Conservation (phyloP, 2,797 vertebrate species). For the Clarias pachynema region DNA sequence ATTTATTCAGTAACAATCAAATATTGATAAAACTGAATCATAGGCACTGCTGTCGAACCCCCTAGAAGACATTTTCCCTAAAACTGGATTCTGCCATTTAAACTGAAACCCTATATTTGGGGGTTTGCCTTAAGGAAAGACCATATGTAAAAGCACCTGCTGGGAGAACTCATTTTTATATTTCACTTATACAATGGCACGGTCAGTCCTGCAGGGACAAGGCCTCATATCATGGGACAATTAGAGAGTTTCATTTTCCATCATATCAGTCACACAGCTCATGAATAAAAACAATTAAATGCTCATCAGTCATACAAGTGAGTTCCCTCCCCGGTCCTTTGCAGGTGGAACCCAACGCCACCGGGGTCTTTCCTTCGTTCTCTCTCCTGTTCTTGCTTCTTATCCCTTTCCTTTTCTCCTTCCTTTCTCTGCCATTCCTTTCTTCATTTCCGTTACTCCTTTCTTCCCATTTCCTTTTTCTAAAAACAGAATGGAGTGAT, state of each 20-base stretch:
- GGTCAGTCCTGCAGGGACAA: slow-evolving; percentile 61
- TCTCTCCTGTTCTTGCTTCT: no score
- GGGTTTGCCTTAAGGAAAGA: slow-evolving; percentile 14
- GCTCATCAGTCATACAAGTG: slow-evolving; percentile 70
- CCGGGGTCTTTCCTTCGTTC: slow-evolving; percentile 43
- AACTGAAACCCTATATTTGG: not conserved
- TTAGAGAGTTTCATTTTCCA: slow-evolving; percentile 75
- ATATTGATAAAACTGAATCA: not conserved
- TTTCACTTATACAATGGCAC: slow-evolving; percentile 24
- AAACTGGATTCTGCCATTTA: not conserved
- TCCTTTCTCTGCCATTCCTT: no score
- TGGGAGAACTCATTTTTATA: slow-evolving; percentile 33
- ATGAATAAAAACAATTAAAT: slow-evolving; percentile 80
- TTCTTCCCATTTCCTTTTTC: no score
- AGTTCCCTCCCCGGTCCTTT: slow-evolving; percentile 58
- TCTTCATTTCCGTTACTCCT: no score
- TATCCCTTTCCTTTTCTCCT: no score
- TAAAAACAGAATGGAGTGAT: no score
- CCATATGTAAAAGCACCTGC: slow-evolving; percentile 21
- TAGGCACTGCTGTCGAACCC: not conserved
- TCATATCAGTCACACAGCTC: slow-evolving; percentile 78
- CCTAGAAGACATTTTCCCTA: not conserved
- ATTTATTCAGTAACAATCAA: not conserved
- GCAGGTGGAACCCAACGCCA: slow-evolving; percentile 35
- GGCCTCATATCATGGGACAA: slow-evolving; percentile 72